A percentile compares a stretch with the other conserved stretches of the same genome.
phyloP scores from a whole-genome alignment of 2,797 vertebrate genomes.

The Phrynocephalus vlangalii region DNA sequence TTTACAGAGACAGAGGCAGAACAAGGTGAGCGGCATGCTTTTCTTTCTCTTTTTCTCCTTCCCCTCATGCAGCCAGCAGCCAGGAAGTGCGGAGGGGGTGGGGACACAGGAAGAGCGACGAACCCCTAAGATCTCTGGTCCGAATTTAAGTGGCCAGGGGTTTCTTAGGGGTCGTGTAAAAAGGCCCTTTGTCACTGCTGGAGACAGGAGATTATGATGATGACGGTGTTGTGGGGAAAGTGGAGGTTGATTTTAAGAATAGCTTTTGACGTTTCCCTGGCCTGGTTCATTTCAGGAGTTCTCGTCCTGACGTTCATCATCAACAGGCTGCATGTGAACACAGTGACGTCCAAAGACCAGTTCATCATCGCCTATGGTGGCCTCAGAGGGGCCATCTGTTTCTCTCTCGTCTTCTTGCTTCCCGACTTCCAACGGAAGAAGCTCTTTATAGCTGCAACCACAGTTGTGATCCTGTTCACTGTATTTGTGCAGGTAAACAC shows the following conservation, averaged over 20 bases:
- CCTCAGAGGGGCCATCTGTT: constrained; percentile 76
- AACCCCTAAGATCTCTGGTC: no score
- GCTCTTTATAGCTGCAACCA: constrained; percentile 77
- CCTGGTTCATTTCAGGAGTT: constrained; percentile 67
- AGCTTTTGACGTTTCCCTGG: neutral
- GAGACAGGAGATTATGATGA: neutral
- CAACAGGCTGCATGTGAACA: constrained; percentile 74
- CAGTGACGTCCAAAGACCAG: constrained; percentile 75
- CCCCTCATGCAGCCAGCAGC: no score
- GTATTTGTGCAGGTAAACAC: constrained; percentile 75
- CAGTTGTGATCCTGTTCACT: constrained; percentile 77
- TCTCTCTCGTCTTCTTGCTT: constrained; percentile 77
- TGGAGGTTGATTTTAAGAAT: no score
- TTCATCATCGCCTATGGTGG: constrained; percentile 78
- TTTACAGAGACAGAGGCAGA: no score
- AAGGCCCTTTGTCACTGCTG: neutral
- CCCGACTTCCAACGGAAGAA: constrained; percentile 76
- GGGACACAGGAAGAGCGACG: no score
- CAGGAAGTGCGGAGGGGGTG: no score
- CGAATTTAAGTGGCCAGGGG: no score
- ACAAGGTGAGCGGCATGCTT: no score
- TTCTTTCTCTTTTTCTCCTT: no score
- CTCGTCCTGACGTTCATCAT: constrained; percentile 78
- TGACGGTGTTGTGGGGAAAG: neutral
- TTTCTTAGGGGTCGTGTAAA: no score